Evolutionary conservation across 35 echinoderm and acorn worm genomes (phyloP).

Genomic region (Lytechinus pictus): DNA sequence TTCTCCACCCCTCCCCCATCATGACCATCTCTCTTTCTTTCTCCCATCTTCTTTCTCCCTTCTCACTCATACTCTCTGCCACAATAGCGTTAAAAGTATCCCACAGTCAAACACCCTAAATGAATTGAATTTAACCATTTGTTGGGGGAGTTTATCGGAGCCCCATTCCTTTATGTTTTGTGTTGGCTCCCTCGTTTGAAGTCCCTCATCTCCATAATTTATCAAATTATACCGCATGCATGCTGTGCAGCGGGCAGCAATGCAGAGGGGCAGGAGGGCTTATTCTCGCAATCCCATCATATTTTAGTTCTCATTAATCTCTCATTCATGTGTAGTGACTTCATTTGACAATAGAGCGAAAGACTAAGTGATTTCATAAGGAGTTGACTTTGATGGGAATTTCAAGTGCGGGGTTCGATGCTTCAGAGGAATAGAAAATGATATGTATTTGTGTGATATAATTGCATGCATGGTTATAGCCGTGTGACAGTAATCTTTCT

Average conservation of each 20-base stretch:
- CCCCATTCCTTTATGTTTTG: neutral
- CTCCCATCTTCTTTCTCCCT: neutral
- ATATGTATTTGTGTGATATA: neutral
- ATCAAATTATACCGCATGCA: slow-evolving; percentile 7
- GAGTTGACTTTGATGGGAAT: neutral
- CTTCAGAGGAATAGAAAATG: neutral
- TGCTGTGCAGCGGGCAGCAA: neutral
- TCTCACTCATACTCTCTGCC: neutral
- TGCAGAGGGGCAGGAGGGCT: neutral
- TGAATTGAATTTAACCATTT: slow-evolving; percentile 43
- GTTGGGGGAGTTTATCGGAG: slow-evolving; percentile 31
- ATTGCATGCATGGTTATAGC: no score
- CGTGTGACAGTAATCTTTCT: no score
- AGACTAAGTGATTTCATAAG: neutral
- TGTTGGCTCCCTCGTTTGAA: neutral
- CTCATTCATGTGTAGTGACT: neutral
- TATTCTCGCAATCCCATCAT: neutral
- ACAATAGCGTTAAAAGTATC: neutral
- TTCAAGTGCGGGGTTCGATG: neutral
- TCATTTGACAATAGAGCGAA: neutral
- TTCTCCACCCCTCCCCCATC: neutral
- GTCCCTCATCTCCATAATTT: slow-evolving; percentile 31
- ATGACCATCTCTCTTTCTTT: neutral
- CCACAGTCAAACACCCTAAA: slow-evolving; percentile 34
- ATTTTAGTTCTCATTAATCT: neutral